These are phyloP conservation scores for Monopis laevigella DNA, from an alignment of 2,888 invertebrate genomes.

Conservation along the genomic window DNA sequence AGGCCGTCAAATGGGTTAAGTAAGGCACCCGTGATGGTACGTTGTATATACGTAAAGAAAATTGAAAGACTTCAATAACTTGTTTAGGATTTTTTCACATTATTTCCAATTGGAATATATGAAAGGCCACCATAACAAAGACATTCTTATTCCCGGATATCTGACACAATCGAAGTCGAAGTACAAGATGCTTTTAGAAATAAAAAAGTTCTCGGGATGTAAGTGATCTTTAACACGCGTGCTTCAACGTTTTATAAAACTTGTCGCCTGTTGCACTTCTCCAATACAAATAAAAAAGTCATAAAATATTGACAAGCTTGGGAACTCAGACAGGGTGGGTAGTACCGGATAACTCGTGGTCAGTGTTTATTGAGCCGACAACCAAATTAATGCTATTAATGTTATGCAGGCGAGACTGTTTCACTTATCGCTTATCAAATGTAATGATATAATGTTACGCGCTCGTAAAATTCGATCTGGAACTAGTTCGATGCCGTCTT, in stretches of 20 bases:
- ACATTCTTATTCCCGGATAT: conserved; percentile 40
- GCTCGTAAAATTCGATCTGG: conserved; percentile 50
- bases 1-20: too few relatives aligned
- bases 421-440: conserved; percentile 57
- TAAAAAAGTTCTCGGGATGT: too few relatives aligned
- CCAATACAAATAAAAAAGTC: conserved; percentile 59
- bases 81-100: too few relatives aligned
- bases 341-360: conserved; percentile 44
- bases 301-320: conserved; percentile 60
- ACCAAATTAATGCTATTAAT: too few relatives aligned
- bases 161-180: conserved; percentile 15
- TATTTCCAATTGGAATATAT: too few relatives aligned
- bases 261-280: conserved; percentile 62
- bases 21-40: too few relatives aligned
- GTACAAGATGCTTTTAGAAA: neutral
- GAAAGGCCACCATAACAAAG: conserved; percentile 41
- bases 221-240: too few relatives aligned
- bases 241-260: too few relatives aligned
- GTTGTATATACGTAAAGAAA: too few relatives aligned
- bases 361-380: conserved; percentile 46
- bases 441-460: conserved; percentile 54
- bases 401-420: conserved; percentile 23
- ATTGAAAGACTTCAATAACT: too few relatives aligned
- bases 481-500: conserved; percentile 25
- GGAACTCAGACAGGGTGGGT: conserved; percentile 45